phyloP scores from a whole-genome alignment of 2,888 invertebrate genomes.

The Chaetoderma sp. region DNA sequence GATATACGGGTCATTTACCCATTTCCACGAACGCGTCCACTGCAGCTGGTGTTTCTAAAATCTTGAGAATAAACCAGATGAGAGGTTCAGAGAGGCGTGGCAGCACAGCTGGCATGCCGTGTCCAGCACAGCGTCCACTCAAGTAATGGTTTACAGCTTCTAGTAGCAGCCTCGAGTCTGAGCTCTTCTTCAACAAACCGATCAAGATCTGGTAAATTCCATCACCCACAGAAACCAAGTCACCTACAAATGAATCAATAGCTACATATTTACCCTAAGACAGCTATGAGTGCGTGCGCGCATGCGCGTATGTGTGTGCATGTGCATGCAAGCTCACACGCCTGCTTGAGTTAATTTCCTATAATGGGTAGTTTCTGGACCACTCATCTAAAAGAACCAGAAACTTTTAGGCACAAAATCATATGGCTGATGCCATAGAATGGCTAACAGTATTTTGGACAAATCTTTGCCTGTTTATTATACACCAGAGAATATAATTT shows the following conservation, averaged over 20 bases:
- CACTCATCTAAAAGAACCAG: too few species aligned
- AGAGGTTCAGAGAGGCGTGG: slow-evolving; percentile 88
- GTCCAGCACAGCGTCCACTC: slow-evolving; percentile 45
- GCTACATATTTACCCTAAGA: slow-evolving; percentile 50
- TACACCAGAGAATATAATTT: too few species aligned
- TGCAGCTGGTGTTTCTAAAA: slow-evolving; percentile 82
- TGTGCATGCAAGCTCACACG: too few species aligned
- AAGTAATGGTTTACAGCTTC: slow-evolving; percentile 83
- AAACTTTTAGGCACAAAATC: too few species aligned
- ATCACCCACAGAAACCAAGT: slow-evolving; percentile 83
- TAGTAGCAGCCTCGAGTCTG: slow-evolving; percentile 81
- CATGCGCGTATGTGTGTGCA: too few species aligned
- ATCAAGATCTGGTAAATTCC: slow-evolving; percentile 88
- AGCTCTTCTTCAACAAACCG: slow-evolving; percentile 81
- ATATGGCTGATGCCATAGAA: too few species aligned
- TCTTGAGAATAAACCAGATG: slow-evolving; percentile 84
- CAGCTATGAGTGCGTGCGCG: slow-evolving; percentile 1
- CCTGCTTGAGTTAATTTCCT: too few species aligned
- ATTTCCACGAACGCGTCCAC: slow-evolving; percentile 81
- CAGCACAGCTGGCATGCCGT: slow-evolving; percentile 67
- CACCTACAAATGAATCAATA: too few species aligned
- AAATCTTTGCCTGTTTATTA: too few species aligned
- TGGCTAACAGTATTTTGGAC: too few species aligned
- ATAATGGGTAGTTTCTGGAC: too few species aligned
- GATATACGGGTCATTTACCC: too few species aligned